Conservation (phyloP, 2,888 invertebrate genomes). For the Gnatocerus cornutus region DNA sequence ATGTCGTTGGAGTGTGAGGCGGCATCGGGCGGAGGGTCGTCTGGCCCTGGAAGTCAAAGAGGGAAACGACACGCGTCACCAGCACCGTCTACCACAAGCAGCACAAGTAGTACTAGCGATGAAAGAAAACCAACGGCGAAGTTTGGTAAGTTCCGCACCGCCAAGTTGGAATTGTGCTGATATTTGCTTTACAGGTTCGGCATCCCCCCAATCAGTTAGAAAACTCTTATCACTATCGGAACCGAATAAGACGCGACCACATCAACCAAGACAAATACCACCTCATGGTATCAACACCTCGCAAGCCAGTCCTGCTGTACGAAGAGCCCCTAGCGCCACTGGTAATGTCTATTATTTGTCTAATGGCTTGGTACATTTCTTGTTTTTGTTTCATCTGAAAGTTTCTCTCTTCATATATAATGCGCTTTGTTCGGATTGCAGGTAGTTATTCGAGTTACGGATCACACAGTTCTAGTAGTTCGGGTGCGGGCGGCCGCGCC, state of each 20-base stretch:
- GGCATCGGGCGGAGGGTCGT: slow-evolving; percentile 73
- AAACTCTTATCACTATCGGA: slow-evolving; percentile 95
- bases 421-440: slow-evolving; percentile 52
- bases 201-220: slow-evolving; percentile 97
- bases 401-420: slow-evolving; percentile 29
- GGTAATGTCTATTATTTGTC: slow-evolving; percentile 58
- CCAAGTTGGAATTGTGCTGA: no score
- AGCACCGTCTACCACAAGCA: slow-evolving; percentile 93
- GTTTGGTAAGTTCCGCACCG: slow-evolving; percentile 72
- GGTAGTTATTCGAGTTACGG: slow-evolving; percentile 75
- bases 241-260: slow-evolving; percentile 89
- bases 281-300: slow-evolving; percentile 75
- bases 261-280: slow-evolving; percentile 84
- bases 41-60: slow-evolving; percentile 66
- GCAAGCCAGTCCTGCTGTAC: slow-evolving; percentile 77
- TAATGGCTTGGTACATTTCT: slow-evolving; percentile 20
- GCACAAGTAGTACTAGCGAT: slow-evolving; percentile 91
- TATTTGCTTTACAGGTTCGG: slow-evolving; percentile 78
- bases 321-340: slow-evolving; percentile 73
- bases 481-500: slow-evolving; percentile 73
- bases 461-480: slow-evolving; percentile 72
- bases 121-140: slow-evolving; percentile 79
- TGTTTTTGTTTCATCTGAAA: slow-evolving; percentile 8
- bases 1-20: slow-evolving; percentile 94
- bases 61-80: slow-evolving; percentile 92